Evolutionary conservation across 2,888 invertebrate species (phyloP).

Genomic region (Hemicrepidius hirtus): DNA sequence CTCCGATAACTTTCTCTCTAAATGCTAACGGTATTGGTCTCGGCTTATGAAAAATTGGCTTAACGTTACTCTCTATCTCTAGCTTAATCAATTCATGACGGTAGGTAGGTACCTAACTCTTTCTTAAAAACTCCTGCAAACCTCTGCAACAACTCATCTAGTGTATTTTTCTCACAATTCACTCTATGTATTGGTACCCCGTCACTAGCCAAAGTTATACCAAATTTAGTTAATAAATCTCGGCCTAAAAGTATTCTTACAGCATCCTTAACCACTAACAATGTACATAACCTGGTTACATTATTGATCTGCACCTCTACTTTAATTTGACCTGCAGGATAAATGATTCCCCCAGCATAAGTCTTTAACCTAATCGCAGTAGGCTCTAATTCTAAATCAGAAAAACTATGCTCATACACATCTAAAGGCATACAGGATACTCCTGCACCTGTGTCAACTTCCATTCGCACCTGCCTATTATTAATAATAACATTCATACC

Average conservation of each 20-base stretch:
- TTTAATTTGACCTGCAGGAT: slow-evolving; percentile 6
- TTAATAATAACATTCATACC: slow-evolving; percentile 27
- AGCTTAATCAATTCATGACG: background rate
- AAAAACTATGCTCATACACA: background rate
- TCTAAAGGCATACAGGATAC: background rate
- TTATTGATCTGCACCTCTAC: slow-evolving; percentile 6
- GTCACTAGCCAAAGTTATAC: too few species aligned
- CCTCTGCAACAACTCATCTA: too few species aligned
- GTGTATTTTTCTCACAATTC: too few species aligned
- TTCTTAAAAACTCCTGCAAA: too few species aligned
- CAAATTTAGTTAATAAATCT: background rate
- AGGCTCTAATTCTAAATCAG: background rate
- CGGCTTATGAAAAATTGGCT: too few species aligned
- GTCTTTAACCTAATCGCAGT: background rate
- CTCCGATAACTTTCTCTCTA: too few species aligned
- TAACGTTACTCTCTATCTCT: slow-evolving; percentile 49
- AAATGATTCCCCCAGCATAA: background rate
- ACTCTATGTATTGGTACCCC: too few species aligned
- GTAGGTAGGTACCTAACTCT: too few species aligned
- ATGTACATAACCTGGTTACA: background rate
- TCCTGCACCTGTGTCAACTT: too few species aligned
- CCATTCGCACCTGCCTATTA: background rate
- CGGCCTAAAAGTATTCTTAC: background rate
- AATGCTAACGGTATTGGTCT: too few species aligned
- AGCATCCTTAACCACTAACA: slow-evolving; percentile 11